Evolutionary conservation across 2,888 invertebrate species (phyloP).

Genomic region (Choreutis nemorana): DNA sequence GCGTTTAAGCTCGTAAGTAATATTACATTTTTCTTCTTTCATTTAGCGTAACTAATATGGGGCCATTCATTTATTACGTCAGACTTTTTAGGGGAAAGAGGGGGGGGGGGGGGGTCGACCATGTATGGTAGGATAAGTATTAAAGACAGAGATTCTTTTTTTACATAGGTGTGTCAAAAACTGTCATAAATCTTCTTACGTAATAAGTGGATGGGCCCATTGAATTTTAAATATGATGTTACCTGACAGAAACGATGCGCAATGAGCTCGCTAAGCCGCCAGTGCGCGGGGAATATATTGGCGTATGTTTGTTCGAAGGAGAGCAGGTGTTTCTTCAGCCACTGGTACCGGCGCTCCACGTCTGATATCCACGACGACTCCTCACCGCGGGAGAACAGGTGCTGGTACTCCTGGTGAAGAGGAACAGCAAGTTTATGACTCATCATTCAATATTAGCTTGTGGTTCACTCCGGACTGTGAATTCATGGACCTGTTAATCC

Average conservation of each 20-base stretch:
- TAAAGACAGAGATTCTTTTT: no score
- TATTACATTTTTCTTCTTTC: no score
- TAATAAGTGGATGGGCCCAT: not conserved
- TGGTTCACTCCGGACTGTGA: no score
- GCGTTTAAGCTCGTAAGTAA: no score
- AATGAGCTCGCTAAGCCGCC: conserved; percentile 95
- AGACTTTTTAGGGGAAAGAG: no score
- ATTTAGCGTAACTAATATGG: no score
- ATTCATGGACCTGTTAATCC: no score
- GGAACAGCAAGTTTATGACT: not conserved
- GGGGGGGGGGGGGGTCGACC: no score
- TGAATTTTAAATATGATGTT: not conserved
- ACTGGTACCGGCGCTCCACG: conserved; percentile 91
- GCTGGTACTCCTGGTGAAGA: conserved; percentile 81
- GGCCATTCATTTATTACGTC: no score
- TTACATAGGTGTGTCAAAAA: no score
- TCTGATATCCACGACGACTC: conserved; percentile 97
- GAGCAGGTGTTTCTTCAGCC: conserved; percentile 94
- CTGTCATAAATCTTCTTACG: no score
- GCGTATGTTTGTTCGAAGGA: conserved; percentile 93
- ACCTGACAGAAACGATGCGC: conserved; percentile 87
- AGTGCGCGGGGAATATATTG: conserved; percentile 86
- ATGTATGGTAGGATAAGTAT: no score
- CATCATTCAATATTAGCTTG: not conserved
- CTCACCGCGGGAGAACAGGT: conserved; percentile 94